Evolutionary conservation across 1,140 invertebrate genomes (phyloP), one percentile per base, ranked within the genome.

Genomic region (Phthorimaea operculella): DNA sequence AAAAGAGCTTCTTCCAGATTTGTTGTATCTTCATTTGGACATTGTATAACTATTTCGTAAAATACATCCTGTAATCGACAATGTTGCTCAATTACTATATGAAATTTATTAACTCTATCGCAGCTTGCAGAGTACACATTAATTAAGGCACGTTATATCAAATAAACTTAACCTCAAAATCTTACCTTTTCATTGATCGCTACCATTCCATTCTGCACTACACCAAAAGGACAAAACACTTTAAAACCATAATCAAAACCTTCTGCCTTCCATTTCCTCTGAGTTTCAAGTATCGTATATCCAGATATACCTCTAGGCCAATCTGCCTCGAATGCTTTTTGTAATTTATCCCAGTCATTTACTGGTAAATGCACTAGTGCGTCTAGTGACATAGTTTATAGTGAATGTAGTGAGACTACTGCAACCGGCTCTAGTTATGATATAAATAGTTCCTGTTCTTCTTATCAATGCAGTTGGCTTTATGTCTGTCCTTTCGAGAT

Each of bases 211-310:
- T 50, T 57, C 0, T 1, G 14, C 0, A 28, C 3, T 15, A 47
- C 39, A 9, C 60, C 60, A 16, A 18, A 58, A 10, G 60, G 60
- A 16, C 60, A 55, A 44, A 57, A 62, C 12, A 62, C 60, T 36
- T 57, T 51, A 33, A 62, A 62, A 1, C 55, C 60, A 33, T 62
- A 57, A 9, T 47, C 52, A 15, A 55, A 33, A 17, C 59, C 59
- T 8, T 18, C 8, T 33, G 51, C 47, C 33, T 17, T 33, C 36
- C 34, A 44, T 4, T 17, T 4, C 12, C 36, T 54, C 44, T 59
- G 52, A n/a, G 18, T 51, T 45, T 59, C 39, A 14, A 59, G 21
- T 3, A 53, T 33, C 6, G 15, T 36, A 9, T 51, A 54, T 9
- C 33, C 58, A 21, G 49, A 51, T 11, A 59, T 59, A 12, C 53